A percentile compares a stretch with the other conserved stretches of the same genome.
These are phyloP conservation scores for Zaprionus lineosus DNA, from an alignment of 2,888 invertebrate species.

Conservation along the genomic window DNA sequence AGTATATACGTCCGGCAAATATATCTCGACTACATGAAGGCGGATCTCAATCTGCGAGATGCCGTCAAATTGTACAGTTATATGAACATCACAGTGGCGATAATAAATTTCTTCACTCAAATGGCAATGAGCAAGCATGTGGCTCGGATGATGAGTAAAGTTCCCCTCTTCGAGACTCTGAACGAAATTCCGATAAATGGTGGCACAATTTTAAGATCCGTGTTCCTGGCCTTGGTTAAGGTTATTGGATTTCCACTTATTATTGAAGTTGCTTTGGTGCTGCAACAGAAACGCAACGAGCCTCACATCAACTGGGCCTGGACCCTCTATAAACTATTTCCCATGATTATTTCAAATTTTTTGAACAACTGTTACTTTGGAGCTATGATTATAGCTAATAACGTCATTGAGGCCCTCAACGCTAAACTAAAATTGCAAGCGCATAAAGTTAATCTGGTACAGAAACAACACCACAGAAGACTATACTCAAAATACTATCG, in stretches of 20 bases:
- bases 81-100: constrained; percentile 70
- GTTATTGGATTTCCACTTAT: constrained; percentile 64
- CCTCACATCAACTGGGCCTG: constrained; percentile 57
- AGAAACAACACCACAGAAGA: constrained; percentile 52
- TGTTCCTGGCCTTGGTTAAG: constrained; percentile 57
- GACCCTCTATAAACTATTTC: constrained; percentile 68
- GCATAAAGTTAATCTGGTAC: constrained; percentile 67
- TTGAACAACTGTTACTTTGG: constrained; percentile 78
- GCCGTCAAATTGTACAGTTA: constrained; percentile 72
- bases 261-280: constrained; percentile 59
- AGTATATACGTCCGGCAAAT: constrained; percentile 62
- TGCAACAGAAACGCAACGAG: constrained; percentile 59
- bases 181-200: constrained; percentile 51
- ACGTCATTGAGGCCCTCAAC: constrained; percentile 67
- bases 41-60: constrained; percentile 67
- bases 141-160: constrained; percentile 51
- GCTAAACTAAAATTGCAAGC: constrained; percentile 52
- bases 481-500: constrained; percentile 71
- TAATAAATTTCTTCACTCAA: constrained; percentile 62
- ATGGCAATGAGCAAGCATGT: constrained; percentile 40
- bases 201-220: constrained; percentile 28
- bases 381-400: constrained; percentile 60
- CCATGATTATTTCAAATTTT: constrained; percentile 72
- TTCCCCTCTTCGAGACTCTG: constrained; percentile 57
- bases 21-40: constrained; percentile 53